Conservation (phyloP, 2,888 invertebrate genomes). For the Nymphalis polychloros region DNA sequence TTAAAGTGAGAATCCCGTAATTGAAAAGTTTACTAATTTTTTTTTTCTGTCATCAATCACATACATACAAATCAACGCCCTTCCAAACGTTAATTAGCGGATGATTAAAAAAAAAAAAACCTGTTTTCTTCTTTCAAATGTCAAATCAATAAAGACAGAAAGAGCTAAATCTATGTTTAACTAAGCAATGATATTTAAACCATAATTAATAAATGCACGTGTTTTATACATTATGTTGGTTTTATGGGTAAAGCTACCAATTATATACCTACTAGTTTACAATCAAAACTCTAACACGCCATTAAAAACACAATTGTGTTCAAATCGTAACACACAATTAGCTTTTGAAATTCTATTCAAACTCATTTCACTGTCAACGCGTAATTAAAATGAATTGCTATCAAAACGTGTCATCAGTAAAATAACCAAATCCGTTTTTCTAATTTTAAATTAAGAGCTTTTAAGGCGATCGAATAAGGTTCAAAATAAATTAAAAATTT, state of each 20-base stretch:
- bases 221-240: neutral
- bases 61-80: no score
- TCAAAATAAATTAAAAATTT: neutral
- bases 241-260: conserved; percentile 8
- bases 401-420: conserved; percentile 51
- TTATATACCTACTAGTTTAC: conserved; percentile 8
- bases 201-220: neutral
- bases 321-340: conserved; percentile 56
- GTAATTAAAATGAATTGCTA: conserved; percentile 58
- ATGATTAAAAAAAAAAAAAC: no score
- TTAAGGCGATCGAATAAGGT: conserved; percentile 12
- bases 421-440: conserved; percentile 14
- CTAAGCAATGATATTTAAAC: neutral
- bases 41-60: no score
- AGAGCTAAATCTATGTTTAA: no score
- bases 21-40: no score
- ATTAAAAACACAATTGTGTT: conserved; percentile 39
- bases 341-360: conserved; percentile 48
- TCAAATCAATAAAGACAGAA: no score
- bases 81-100: no score
- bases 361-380: conserved; percentile 54
- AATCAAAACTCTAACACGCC: conserved; percentile 4
- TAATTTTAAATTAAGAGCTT: conserved; percentile 8
- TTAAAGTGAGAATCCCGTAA: no score
- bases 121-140: no score